These are phyloP conservation scores for Orchestes rusci DNA, from an alignment of 2,888 invertebrate genomes.

Conservation along the genomic window DNA sequence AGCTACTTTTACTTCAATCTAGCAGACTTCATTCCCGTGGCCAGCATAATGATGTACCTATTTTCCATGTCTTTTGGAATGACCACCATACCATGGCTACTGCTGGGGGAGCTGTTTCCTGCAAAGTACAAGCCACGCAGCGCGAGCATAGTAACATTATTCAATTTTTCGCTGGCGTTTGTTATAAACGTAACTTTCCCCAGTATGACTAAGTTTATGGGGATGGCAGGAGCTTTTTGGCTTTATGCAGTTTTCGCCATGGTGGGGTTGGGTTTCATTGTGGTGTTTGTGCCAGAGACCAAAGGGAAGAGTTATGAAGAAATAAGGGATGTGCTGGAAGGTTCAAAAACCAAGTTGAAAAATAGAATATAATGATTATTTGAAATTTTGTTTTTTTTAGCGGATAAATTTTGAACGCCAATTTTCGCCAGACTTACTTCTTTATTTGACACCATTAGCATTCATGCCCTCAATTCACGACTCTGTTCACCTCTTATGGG, in stretches of 20 bases:
- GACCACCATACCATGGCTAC: slow-evolving; percentile 74
- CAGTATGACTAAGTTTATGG: slow-evolving; percentile 23
- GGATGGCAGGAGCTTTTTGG: slow-evolving; percentile 30
- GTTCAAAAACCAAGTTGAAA: too few species aligned
- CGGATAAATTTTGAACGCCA: too few species aligned
- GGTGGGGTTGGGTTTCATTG: slow-evolving; percentile 26
- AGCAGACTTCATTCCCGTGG: slow-evolving; percentile 66
- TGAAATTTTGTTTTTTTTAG: too few species aligned
- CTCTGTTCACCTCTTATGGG: too few species aligned
- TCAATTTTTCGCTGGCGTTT: slow-evolving; percentile 26
- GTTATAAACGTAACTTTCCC: slow-evolving; percentile 30
- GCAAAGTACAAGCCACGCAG: slow-evolving; percentile 58
- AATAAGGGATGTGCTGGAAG: too few species aligned
- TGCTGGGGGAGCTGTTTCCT: slow-evolving; percentile 76
- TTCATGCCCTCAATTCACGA: too few species aligned
- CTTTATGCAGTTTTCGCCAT: slow-evolving; percentile 26
- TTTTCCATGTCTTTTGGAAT: slow-evolving; percentile 61
- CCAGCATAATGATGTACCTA: slow-evolving; percentile 63
- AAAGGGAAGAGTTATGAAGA: slow-evolving; percentile 30
- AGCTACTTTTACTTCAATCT: slow-evolving; percentile 26
- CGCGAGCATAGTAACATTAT: slow-evolving; percentile 43
- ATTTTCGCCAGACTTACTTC: too few species aligned
- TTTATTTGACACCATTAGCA: too few species aligned
- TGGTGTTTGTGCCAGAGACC: slow-evolving; percentile 30
- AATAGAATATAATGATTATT: too few species aligned